phyloP scores from a whole-genome alignment of 2,113 vertebrate species.

The Lontra canadensis region DNA sequence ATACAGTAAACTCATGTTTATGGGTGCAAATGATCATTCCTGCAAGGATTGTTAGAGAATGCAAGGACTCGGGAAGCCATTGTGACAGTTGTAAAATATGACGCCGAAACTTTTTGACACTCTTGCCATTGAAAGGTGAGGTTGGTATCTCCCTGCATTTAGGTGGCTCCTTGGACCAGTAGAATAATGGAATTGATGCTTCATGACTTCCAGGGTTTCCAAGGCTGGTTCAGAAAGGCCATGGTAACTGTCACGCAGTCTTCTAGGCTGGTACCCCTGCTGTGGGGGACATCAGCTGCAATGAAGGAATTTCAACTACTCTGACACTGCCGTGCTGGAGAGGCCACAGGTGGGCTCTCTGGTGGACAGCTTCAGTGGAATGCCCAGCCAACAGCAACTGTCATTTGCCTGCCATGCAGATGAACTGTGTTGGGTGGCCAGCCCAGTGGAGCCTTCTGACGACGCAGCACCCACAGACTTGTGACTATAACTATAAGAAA shows the following conservation, averaged over 20 bases:
- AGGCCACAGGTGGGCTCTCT: neutral
- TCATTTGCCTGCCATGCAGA: neutral
- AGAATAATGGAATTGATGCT: neutral
- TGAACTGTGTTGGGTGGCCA: neutral
- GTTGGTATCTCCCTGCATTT: neutral
- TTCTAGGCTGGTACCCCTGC: neutral
- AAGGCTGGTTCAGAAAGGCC: neutral
- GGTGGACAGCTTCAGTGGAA: neutral
- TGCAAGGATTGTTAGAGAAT: neutral
- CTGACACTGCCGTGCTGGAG: neutral
- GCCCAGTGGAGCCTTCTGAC: neutral
- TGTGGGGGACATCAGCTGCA: neutral
- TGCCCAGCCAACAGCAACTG: neutral
- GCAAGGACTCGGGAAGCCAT: neutral
- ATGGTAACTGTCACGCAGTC: neutral
- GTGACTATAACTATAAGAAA: neutral
- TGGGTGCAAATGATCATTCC: neutral
- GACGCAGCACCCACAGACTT: neutral
- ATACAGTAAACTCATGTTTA: neutral
- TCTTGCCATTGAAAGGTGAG: neutral
- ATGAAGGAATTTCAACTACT: neutral
- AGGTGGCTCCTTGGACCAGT: accelerated
- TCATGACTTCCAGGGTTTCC: neutral
- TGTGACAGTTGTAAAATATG: neutral
- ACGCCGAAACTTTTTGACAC: neutral